Base-by-base conservation (phyloP, 1,140 invertebrate genomes). In the Zeugodacus cucurbitae region DNA sequence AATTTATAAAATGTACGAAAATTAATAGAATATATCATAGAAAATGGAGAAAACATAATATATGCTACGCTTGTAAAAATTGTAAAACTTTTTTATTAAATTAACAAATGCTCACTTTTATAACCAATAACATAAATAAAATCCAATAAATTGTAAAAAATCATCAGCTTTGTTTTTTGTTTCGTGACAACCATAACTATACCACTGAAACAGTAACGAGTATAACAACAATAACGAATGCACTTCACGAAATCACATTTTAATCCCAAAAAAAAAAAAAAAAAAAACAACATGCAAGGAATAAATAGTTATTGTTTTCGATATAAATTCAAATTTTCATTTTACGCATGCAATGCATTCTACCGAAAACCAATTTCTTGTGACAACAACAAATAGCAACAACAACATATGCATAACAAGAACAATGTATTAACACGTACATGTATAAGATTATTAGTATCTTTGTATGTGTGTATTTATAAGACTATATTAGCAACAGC, bases 321-420 rank as follows among this genome's bases (percentile, higher is more conserved):
- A 91, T 91, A 91, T 91, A 91, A 91, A 91, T 91, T 91, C 90
- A 91, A 90, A 91, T 91, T 91, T 91, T 74, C 64, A 87, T 34
- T 59, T 58, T 87, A 89, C 89, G 90, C 89, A 91, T 91, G 89
- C 87, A 91, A 90, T 91, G 89, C 70, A 88, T 89, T 85, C 90
- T 88, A 90, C 48, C 91, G 90, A 92, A 92, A 92, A 90, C 90
- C 91, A 92, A 91, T 92, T 92, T 92, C 89, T 89, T 90, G 90
- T 90, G 88, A 89, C 17, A 90, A 86, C 74, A 87, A 86, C 85
- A 44, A 88, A n/a, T n/a, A 44, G 1, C 37, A 26, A 44, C 22
- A 26, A 26, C 22, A 67, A 11, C 26, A 29, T 32, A 70, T 70
- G 64, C 64, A 70, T 70, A 37, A 34, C 26, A 67, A 14, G 29